Conservation (phyloP, 2,797 vertebrate genomes). For the Brachyrhaphis roseni region DNA sequence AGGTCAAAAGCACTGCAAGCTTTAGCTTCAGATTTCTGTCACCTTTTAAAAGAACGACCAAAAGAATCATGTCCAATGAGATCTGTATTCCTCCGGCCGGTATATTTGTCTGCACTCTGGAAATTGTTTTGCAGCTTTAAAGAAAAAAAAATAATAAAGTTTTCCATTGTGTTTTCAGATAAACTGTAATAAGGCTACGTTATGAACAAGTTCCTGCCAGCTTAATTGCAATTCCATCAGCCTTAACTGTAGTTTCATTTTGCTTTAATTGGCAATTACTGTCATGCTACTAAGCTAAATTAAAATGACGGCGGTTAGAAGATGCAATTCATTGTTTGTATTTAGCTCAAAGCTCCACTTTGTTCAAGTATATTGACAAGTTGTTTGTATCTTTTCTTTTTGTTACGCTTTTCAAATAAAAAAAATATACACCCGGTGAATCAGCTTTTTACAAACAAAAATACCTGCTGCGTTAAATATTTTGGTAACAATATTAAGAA, state of each 20-base stretch:
- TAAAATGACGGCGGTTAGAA: conserved; percentile 11
- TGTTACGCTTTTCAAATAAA: neutral
- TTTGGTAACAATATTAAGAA: neutral
- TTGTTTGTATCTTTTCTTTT: neutral
- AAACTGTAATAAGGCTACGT: conserved; percentile 2
- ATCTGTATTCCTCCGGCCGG: conserved; percentile 11
- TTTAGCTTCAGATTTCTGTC: conserved; percentile 79
- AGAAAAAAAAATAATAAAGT: conserved; percentile 1
- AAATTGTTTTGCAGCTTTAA: conserved; percentile 22
- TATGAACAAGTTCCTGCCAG: conserved; percentile 3
- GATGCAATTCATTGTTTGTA: neutral
- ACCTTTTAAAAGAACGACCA: conserved; percentile 73
- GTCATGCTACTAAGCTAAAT: conserved; percentile 14
- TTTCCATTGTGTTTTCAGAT: conserved; percentile 2
- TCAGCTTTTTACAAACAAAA: no score
- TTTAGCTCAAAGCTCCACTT: conserved; percentile 15
- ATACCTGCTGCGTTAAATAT: no score
- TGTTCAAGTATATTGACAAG: neutral
- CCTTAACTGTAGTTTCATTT: conserved; percentile 21
- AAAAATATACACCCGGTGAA: neutral
- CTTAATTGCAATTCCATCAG: conserved; percentile 16
- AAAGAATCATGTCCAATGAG: conserved; percentile 49
- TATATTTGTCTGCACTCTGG: conserved; percentile 6
- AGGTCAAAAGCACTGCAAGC: conserved; percentile 77
- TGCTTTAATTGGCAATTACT: conserved; percentile 16